A percentile compares a stretch with the other conserved stretches of the same genome.
Conservation (phyloP, 2,113 vertebrate genomes). For the Hydropotes inermis region DNA sequence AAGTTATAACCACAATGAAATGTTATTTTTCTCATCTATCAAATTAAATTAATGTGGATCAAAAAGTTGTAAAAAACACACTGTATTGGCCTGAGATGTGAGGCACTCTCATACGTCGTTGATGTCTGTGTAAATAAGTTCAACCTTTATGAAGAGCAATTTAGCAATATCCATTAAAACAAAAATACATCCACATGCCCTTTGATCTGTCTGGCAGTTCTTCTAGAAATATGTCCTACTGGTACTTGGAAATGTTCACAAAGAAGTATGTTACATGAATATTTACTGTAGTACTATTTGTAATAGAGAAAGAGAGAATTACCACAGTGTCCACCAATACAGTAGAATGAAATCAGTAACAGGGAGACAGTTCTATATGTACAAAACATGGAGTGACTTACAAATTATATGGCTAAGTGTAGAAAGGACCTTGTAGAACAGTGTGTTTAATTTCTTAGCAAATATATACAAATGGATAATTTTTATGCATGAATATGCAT, state of each 20-base stretch:
- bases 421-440: neutral
- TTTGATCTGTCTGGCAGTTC: neutral
- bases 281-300: neutral
- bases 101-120: neutral
- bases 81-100: neutral
- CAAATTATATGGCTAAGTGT: neutral
- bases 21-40: neutral
- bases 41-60: conserved; percentile 5
- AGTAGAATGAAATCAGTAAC: neutral
- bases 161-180: neutral
- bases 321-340: neutral
- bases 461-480: neutral
- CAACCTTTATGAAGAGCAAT: neutral
- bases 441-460: neutral
- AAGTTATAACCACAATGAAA: neutral
- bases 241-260: neutral
- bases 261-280: neutral
- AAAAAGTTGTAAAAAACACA: neutral
- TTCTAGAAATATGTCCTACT: neutral
- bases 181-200: neutral
- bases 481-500: neutral
- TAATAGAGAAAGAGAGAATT: neutral
- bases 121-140: neutral
- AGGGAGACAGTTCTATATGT: neutral
- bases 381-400: neutral